A percentile compares a stretch with the other conserved stretches of the same genome.
Conservation (phyloP, 2,888 invertebrate species). For the Hanleya hanleyi region DNA sequence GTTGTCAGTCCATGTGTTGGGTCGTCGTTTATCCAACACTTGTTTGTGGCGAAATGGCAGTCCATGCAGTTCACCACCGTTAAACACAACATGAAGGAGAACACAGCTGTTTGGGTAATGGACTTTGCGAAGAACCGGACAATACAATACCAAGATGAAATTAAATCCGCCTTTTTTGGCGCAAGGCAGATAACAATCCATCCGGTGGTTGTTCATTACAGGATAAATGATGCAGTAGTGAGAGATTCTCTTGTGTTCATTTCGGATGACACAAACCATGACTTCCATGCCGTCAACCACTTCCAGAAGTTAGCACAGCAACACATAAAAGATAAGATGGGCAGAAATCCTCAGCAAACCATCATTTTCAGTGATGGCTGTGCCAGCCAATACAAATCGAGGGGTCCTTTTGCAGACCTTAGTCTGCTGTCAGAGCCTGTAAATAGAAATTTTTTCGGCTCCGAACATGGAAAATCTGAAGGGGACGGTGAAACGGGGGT, state of each 20-base stretch:
- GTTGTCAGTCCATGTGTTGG: not conserved
- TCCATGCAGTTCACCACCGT: slow-evolving; percentile 25
- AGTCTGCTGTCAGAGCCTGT: slow-evolving; percentile 1
- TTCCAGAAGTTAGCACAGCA: not conserved
- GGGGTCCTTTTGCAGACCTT: slow-evolving; percentile 35
- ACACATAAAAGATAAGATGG: not conserved
- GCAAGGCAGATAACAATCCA: slow-evolving; percentile 19
- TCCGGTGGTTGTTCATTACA: slow-evolving; percentile 30
- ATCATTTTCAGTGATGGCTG: not conserved
- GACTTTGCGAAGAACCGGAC: slow-evolving; percentile 76
- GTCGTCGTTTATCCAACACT: slow-evolving; percentile 25
- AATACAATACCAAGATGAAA: slow-evolving; percentile 33
- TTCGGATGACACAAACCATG: slow-evolving; percentile 34
- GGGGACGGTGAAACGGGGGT: slow-evolving; percentile 37
- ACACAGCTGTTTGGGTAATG: slow-evolving; percentile 69
- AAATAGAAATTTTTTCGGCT: slow-evolving; percentile 32
- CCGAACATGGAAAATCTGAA: slow-evolving; percentile 36
- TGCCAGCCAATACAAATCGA: slow-evolving; percentile 29
- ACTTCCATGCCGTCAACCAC: slow-evolving; percentile 32
- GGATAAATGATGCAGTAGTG: slow-evolving; percentile 17
- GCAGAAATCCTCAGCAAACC: not conserved
- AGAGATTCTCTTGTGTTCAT: slow-evolving; percentile 27
- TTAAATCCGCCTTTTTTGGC: slow-evolving; percentile 30
- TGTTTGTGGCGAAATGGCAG: slow-evolving; percentile 34
- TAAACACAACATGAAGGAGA: slow-evolving; percentile 24